Conservation (phyloP, 1,140 invertebrate genomes). For the Vanessa atalanta region DNA sequence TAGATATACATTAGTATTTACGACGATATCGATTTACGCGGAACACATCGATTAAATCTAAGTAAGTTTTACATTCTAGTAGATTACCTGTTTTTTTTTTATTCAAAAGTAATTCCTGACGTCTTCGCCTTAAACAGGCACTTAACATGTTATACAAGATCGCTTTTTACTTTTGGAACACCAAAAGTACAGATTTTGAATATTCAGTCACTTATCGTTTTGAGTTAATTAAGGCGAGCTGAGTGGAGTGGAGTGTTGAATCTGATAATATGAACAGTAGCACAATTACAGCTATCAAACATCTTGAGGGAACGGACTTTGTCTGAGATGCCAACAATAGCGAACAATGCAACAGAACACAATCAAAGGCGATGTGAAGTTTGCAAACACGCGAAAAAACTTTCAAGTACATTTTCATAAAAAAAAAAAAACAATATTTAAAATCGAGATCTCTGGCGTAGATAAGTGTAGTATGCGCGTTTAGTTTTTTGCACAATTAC, state of each 20-base stretch:
- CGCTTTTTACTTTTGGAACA: no score
- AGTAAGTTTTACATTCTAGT: no score
- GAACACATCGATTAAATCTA: no score
- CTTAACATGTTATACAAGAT: no score
- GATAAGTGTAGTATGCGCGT: neutral
- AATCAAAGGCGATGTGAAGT: constrained; percentile 5
- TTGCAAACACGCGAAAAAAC: neutral
- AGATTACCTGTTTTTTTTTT: no score
- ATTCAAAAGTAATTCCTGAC: no score
- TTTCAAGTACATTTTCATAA: constrained; percentile 18
- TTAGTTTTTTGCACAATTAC: neutral
- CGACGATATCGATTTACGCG: no score
- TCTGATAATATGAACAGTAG: constrained; percentile 43
- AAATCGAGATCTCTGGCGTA: neutral
- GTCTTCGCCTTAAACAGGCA: no score
- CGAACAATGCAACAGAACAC: constrained; percentile 11
- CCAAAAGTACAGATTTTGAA: neutral
- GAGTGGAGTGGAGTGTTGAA: constrained; percentile 42
- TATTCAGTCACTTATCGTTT: constrained; percentile 3
- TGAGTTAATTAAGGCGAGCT: constrained; percentile 26
- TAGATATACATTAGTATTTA: no score
- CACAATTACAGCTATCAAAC: constrained; percentile 50
- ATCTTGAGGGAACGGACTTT: constrained; percentile 56
- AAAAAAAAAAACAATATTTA: neutral
- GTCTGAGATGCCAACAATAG: constrained; percentile 51